These are phyloP conservation scores for Ylistrum balloti DNA, from an alignment of 1,140 invertebrate species.

Conservation along the genomic window DNA sequence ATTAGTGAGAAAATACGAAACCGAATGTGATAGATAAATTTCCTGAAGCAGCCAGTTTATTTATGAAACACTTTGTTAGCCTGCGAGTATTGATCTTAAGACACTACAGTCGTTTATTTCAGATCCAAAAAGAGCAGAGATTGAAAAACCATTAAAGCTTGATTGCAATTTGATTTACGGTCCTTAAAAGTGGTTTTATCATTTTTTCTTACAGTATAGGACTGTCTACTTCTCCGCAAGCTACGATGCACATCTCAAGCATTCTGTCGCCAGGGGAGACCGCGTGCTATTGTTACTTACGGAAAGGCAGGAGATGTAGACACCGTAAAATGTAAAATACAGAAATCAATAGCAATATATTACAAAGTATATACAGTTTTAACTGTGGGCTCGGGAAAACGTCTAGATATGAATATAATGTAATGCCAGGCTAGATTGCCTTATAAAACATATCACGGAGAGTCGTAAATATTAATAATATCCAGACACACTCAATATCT, in stretches of 20 bases:
- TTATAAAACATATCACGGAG: neutral
- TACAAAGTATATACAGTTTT: neutral
- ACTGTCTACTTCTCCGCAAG: neutral
- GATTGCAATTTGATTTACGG: constrained; percentile 16
- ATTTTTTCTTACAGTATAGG: neutral
- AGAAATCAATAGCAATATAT: constrained; percentile 1
- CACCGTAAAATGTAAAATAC: constrained; percentile 16
- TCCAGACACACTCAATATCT: neutral
- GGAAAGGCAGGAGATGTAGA: neutral
- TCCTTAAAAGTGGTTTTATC: neutral
- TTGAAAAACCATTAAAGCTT: constrained; percentile 22
- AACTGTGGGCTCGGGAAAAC: neutral
- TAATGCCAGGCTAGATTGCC: neutral
- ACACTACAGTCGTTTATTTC: neutral
- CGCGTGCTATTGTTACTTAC: neutral
- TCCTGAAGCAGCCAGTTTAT: neutral
- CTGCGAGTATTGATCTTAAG: neutral
- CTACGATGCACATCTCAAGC: neutral
- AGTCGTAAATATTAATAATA: neutral
- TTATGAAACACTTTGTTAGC: neutral
- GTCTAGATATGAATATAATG: neutral
- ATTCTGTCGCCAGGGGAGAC: neutral
- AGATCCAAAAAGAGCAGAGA: constrained; percentile 16
- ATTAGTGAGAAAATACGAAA: neutral
- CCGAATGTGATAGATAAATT: neutral